Evolutionary conservation across 1,140 invertebrate genomes (phyloP).

Genomic region (Macrotrachela quadricornifera): DNA sequence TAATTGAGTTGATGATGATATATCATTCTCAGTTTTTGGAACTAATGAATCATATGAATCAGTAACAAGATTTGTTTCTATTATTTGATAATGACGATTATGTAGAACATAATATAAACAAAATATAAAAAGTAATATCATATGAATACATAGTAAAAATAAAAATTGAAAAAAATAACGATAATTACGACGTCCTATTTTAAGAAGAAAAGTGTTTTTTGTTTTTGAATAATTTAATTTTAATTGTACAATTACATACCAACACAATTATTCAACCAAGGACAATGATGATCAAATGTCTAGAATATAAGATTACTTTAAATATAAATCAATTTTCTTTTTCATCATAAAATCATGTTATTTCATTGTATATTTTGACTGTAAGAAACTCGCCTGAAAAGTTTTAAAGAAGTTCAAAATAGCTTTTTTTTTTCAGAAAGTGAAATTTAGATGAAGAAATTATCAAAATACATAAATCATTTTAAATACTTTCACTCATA

Average conservation of each 20-base stretch:
- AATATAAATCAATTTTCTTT: no score
- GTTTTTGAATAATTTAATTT: no score
- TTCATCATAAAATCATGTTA: no score
- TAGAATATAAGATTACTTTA: slow-evolving; percentile 1
- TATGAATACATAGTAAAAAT: slow-evolving; percentile 78
- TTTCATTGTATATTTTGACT: no score
- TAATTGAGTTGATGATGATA: slow-evolving; percentile 10
- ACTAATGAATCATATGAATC: slow-evolving; percentile 37
- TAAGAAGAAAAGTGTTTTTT: no score
- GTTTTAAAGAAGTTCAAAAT: no score
- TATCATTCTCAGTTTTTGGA: not conserved
- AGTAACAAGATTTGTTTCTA: not conserved
- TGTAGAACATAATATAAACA: slow-evolving; percentile 7
- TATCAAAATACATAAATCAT: no score
- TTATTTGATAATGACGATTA: no score
- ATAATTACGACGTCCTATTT: slow-evolving; percentile 79
- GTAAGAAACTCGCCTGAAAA: no score
- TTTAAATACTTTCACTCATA: no score
- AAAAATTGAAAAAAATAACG: slow-evolving; percentile 63
- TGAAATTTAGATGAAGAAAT: no score
- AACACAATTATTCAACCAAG: slow-evolving; percentile 99
- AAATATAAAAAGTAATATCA: slow-evolving; percentile 86
- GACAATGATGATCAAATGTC: slow-evolving; percentile 96
- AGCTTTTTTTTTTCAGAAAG: no score
- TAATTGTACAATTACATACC: slow-evolving; percentile 39